Percentiles rank a stretch among this genome's conserved stretches.
Conservation (phyloP, 2,797 vertebrate genomes). For the Scleropages formosus region DNA sequence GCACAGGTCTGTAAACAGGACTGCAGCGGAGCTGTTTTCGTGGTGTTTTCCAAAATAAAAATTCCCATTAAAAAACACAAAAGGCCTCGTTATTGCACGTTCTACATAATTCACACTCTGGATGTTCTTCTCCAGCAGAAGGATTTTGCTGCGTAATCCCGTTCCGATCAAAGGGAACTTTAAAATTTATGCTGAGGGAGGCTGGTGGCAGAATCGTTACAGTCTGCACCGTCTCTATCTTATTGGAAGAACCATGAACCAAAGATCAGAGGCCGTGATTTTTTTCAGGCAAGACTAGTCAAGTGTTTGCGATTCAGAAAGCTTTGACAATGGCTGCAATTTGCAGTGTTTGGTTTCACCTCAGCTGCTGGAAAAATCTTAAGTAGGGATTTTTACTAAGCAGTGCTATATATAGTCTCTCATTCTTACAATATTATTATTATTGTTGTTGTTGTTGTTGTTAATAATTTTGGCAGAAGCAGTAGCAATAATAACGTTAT, state of each 20-base stretch:
- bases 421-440: too few species aligned
- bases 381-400: background rate
- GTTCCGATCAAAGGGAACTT: slow-evolving; percentile 44
- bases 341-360: background rate
- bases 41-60: background rate
- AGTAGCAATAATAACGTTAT: too few species aligned
- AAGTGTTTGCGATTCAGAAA: slow-evolving; percentile 3
- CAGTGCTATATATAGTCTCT: background rate
- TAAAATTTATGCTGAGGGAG: slow-evolving; percentile 49
- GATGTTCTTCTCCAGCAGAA: background rate
- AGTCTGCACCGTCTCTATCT: slow-evolving; percentile 28
- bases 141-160: slow-evolving; percentile 19
- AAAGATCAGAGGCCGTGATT: slow-evolving; percentile 20
- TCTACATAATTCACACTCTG: slow-evolving; percentile 4
- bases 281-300: background rate
- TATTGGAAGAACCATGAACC: slow-evolving; percentile 3
- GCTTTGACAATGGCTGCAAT: background rate
- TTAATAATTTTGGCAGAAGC: too few species aligned
- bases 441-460: too few species aligned
- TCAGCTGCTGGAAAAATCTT: background rate
- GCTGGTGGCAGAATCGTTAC: slow-evolving; percentile 28
- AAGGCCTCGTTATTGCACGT: background rate
- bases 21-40: slow-evolving; percentile 1
- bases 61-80: background rate
- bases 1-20: slow-evolving; percentile 30